Conservation (phyloP, 2,888 invertebrate species). For the Eulithis prunata region DNA sequence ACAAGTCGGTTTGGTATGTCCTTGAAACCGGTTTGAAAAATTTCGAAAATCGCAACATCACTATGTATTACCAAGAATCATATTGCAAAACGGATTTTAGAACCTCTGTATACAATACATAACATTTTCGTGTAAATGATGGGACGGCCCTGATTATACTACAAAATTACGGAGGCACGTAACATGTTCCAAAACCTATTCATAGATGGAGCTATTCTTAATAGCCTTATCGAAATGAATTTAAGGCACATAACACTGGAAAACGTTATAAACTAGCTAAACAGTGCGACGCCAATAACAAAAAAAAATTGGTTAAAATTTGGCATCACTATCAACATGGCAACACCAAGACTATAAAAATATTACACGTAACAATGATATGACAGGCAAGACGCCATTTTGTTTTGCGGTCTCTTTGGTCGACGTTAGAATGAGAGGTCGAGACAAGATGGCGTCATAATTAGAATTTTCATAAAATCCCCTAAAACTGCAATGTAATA, state of each 20-base stretch:
- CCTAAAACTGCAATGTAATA: too few relatives aligned
- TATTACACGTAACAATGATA: not conserved
- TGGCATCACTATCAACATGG: slow-evolving; percentile 69
- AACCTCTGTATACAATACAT: too few relatives aligned
- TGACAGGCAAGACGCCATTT: slow-evolving; percentile 2
- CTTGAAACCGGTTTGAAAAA: too few relatives aligned
- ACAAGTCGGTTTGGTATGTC: too few relatives aligned
- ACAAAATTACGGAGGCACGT: not conserved
- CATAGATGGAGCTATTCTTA: not conserved
- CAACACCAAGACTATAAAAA: slow-evolving; percentile 54
- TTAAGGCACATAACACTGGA: slow-evolving; percentile 61
- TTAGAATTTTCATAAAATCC: too few relatives aligned
- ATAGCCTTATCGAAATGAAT: not conserved
- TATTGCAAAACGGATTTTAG: too few relatives aligned
- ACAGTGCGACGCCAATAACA: too few relatives aligned
- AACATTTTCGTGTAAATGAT: too few relatives aligned
- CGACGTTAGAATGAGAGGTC: not conserved
- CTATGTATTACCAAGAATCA: too few relatives aligned
- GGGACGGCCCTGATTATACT: not conserved
- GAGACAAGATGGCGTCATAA: not conserved
- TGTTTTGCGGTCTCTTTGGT: not conserved
- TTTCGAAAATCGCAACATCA: too few relatives aligned
- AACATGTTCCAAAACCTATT: not conserved
- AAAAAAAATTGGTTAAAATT: too few relatives aligned
- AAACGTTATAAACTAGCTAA: slow-evolving; percentile 52